Percentiles rank a stretch among this genome's conserved stretches.
Evolutionary conservation across 2,797 vertebrate genomes (phyloP).

Genomic region (Ctenosaura bakeri): DNA sequence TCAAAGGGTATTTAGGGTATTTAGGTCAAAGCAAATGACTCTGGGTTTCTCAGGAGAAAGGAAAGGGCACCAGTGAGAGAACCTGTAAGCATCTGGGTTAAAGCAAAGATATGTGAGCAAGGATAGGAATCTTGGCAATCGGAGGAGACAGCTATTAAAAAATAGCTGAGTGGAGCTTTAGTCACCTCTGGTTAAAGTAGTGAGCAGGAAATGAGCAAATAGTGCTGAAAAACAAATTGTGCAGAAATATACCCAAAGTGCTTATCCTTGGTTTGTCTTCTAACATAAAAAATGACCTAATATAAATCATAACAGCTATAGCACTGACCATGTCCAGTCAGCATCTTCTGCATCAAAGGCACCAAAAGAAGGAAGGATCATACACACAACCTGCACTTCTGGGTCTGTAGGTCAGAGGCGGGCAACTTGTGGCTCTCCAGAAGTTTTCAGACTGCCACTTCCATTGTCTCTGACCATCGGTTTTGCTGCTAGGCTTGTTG

Average conservation of each 20-base stretch:
- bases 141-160: neutral
- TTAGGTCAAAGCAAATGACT: neutral
- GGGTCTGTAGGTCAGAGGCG: constrained; percentile 24
- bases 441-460: neutral
- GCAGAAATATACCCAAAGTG: neutral
- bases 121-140: neutral
- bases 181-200: constrained; percentile 35
- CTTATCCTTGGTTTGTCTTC: constrained; percentile 14
- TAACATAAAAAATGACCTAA: neutral
- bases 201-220: neutral
- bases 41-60: constrained; percentile 11
- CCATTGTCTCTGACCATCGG: neutral
- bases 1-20: neutral
- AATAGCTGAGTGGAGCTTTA: constrained; percentile 34
- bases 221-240: neutral
- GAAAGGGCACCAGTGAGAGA: neutral
- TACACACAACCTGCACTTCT: neutral
- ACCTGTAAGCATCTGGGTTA: neutral
- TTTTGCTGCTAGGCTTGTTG: neutral
- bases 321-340: neutral
- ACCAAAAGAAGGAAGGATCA: constrained; percentile 3
- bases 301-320: neutral
- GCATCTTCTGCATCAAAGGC: neutral
- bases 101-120: constrained; percentile 35
- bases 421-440: neutral